Base-by-base conservation (phyloP, 2,888 invertebrate genomes). In the Hermaeophaga mercurialis region DNA sequence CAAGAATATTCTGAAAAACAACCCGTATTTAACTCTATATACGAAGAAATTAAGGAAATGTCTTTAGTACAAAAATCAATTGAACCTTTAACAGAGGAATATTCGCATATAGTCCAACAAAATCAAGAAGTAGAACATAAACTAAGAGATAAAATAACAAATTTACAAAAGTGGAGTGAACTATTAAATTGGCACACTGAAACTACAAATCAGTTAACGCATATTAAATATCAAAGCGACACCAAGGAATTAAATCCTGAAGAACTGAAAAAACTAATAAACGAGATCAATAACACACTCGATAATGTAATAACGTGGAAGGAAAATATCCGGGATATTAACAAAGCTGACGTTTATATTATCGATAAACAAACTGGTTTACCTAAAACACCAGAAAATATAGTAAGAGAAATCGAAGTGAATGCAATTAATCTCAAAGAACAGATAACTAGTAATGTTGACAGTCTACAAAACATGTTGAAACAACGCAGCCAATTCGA, bases 1-100 rank as follows among this genome's bases (percentile, higher is more conserved):
- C 90, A 91, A 75, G 95, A 96, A 70, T 91, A 92, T 73, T 87
- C 89, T 1, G 91, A 93, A 38, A 90, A 92, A 69, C 89, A 90
- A 67, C 85, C 90, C 0, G 82, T 83, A 38, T 91, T 94, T 64
- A 84, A 87, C 60, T 83, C 84, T 1, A 90, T 95, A 63, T 90
- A 91, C 66, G 86, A 88, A 64, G 91, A 94, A 80, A 86, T 95
- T 0, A 92, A 92, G 70, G 86, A 86, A 55, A 81, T 94, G 66
- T 85, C 88, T 0, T 78, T 84, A 8, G 81, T 81, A 62, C 85
- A 88, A 0, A 87, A 89, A 62, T 93, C 94, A 70, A 84, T 86
- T 1, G 84, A 86, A 50, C 80, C 85, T 1, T 77, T 94, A 2
- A 87, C 88, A 66, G 87, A 90, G 61, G 85, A 88, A 0, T 93